phyloP scores from a whole-genome alignment of 2,113 vertebrate genomes.

The Siphamia tubifer region DNA sequence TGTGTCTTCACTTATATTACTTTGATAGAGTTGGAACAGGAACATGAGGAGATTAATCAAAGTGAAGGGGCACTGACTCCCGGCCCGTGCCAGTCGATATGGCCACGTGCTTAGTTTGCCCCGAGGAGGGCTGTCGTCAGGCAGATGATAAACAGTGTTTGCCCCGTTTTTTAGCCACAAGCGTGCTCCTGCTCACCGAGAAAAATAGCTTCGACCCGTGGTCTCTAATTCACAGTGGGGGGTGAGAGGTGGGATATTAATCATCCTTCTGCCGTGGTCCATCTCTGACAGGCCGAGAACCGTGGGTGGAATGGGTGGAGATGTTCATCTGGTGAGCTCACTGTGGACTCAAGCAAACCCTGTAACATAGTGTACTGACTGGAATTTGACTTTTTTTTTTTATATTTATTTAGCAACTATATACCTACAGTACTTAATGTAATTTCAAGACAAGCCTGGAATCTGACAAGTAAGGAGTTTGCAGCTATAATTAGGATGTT shows the following conservation, averaged over 20 bases:
- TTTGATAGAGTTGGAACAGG: slow-evolving; percentile 76
- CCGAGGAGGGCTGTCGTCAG: slow-evolving; percentile 66
- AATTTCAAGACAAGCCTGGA: no score
- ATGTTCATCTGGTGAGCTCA: slow-evolving; percentile 28
- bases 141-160: slow-evolving; percentile 83
- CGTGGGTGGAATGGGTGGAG: slow-evolving; percentile 31
- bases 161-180: slow-evolving; percentile 76
- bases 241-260: slow-evolving; percentile 75
- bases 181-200: slow-evolving; percentile 73
- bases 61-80: slow-evolving; percentile 74
- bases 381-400: neutral
- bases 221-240: slow-evolving; percentile 80
- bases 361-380: neutral
- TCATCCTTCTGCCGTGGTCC: slow-evolving; percentile 67
- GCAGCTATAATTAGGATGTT: no score
- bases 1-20: slow-evolving; percentile 70
- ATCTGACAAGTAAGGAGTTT: no score
- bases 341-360: slow-evolving; percentile 22
- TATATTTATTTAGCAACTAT: neutral
- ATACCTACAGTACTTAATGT: no score
- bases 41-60: slow-evolving; percentile 77
- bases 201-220: slow-evolving; percentile 80
- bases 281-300: slow-evolving; percentile 44
- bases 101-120: slow-evolving; percentile 66
- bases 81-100: slow-evolving; percentile 74